These are phyloP conservation scores for Rhizoglyphus robini DNA, from an alignment of 1,140 invertebrate genomes.

Conservation along the genomic window DNA sequence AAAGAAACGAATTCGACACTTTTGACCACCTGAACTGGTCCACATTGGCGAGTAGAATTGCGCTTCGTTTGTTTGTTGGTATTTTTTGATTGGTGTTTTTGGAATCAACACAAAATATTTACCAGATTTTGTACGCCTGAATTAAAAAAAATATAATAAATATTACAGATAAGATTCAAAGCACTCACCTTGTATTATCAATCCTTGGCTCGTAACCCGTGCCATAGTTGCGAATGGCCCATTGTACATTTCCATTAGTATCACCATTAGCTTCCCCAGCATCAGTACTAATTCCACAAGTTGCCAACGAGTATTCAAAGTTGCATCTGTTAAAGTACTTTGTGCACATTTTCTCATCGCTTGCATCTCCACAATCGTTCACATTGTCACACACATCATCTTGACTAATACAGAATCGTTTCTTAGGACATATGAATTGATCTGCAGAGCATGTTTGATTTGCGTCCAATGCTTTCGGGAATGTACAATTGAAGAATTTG, in stretches of 20 bases:
- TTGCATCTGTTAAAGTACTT: background rate
- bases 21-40: background rate
- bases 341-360: background rate
- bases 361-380: constrained; percentile 57
- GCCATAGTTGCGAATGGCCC: background rate
- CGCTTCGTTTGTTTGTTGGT: too few species aligned
- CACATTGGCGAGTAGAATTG: background rate
- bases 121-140: too few species aligned
- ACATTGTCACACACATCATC: constrained; percentile 52
- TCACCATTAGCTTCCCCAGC: background rate
- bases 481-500: constrained; percentile 28
- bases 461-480: constrained; percentile 18
- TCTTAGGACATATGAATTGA: constrained; percentile 22
- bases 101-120: too few species aligned
- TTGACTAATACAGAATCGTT: constrained; percentile 18
- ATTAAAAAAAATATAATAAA: too few species aligned
- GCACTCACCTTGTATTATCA: background rate
- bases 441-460: constrained; percentile 19
- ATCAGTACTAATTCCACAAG: background rate
- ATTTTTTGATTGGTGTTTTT: too few species aligned
- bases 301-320: background rate
- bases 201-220: constrained; percentile 6
- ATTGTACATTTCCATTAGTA: constrained; percentile 11
- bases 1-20: too few species aligned
- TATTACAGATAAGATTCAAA: too few species aligned